These are phyloP conservation scores for Lagodon rhomboides DNA, from an alignment of 2,797 vertebrate genomes.

Conservation along the genomic window DNA sequence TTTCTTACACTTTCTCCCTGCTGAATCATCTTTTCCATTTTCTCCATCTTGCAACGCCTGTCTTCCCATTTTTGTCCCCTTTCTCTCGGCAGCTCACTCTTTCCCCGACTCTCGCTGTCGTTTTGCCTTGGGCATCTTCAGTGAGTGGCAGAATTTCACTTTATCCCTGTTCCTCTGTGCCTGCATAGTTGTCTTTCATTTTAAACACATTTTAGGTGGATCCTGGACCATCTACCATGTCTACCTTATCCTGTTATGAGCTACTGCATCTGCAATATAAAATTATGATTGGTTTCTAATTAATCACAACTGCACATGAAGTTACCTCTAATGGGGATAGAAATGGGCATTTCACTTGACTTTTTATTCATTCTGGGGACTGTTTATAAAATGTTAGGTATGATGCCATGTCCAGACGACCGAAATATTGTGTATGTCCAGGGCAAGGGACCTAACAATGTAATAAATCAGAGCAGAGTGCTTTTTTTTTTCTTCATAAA, in stretches of 20 bases:
- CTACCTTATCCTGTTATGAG: background rate
- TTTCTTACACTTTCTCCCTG: slow-evolving; percentile 35
- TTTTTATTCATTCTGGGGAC: background rate
- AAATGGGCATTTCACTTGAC: background rate
- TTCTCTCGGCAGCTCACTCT: slow-evolving; percentile 51
- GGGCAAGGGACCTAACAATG: background rate
- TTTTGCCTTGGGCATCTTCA: slow-evolving; percentile 65
- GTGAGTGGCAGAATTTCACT: slow-evolving; percentile 65
- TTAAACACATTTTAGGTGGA: slow-evolving; percentile 41
- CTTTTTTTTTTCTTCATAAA: background rate
- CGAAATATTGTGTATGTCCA: background rate
- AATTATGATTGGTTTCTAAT: slow-evolving; percentile 11
- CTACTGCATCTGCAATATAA: background rate
- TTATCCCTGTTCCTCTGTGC: slow-evolving; percentile 52
- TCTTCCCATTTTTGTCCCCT: slow-evolving; percentile 7
- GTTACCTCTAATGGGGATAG: background rate
- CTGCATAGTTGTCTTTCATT: slow-evolving; percentile 38
- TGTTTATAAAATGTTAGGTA: background rate
- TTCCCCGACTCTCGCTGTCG: slow-evolving; percentile 24
- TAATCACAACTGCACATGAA: background rate
- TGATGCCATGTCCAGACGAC: background rate
- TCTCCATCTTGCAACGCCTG: slow-evolving; percentile 14
- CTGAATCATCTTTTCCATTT: slow-evolving; percentile 33
- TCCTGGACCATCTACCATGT: slow-evolving; percentile 8
- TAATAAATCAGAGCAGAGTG: background rate